Conservation (phyloP, 2,797 vertebrate species). For the Gymnodraco acuticeps region DNA sequence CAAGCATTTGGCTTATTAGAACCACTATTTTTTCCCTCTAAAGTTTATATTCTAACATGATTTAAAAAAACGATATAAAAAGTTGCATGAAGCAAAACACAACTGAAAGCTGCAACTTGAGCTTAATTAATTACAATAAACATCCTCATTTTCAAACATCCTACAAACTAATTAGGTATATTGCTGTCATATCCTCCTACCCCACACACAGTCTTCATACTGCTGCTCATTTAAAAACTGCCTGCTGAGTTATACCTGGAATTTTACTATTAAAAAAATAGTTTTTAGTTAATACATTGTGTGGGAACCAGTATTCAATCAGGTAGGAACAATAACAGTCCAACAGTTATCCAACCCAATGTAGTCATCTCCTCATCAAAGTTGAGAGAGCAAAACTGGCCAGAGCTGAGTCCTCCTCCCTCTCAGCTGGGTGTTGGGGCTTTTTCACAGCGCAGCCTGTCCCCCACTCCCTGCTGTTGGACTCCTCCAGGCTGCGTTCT, state of each 20-base stretch:
- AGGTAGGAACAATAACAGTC: constrained; percentile 66
- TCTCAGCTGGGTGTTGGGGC: constrained; percentile 82
- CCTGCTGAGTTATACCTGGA: constrained; percentile 59
- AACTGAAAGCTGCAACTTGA: not conserved
- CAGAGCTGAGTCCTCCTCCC: constrained; percentile 77
- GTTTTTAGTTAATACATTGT: constrained; percentile 17
- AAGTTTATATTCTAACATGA: constrained; percentile 21
- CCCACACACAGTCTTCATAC: constrained; percentile 41
- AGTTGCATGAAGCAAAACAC: constrained; percentile 8
- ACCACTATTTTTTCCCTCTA: not conserved
- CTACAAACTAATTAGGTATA: constrained; percentile 26
- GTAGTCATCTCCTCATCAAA: constrained; percentile 74
- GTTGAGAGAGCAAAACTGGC: constrained; percentile 77
- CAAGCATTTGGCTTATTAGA: not conserved
- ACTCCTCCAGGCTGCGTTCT: constrained; percentile 85
- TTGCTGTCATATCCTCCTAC: constrained; percentile 20
- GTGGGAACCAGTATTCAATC: constrained; percentile 59
- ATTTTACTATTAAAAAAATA: constrained; percentile 64
- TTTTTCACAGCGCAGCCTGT: constrained; percentile 86
- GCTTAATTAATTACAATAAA: not conserved
- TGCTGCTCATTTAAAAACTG: constrained; percentile 60
- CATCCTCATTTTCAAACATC: constrained; percentile 11
- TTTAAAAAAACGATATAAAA: constrained; percentile 15
- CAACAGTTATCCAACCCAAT: constrained; percentile 67
- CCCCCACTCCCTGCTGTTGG: constrained; percentile 84